phyloP scores from a whole-genome alignment of 2,797 vertebrate genomes.

The Ceyx erithaca region DNA sequence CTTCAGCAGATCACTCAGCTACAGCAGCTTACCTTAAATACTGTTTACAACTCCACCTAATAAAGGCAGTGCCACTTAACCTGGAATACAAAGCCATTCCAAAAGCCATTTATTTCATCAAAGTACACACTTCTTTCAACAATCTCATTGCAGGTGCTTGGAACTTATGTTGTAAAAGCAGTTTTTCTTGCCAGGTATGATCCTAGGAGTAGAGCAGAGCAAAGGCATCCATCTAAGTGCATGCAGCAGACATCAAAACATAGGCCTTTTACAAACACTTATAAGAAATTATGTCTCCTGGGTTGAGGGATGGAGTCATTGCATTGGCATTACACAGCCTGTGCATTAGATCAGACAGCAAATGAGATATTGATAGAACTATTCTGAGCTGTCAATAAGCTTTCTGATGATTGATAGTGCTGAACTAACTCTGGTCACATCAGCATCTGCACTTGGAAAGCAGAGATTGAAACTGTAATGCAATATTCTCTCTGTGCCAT shows the following conservation, averaged over 20 bases:
- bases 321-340: slow-evolving; percentile 54
- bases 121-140: slow-evolving; percentile 15
- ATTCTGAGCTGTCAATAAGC: slow-evolving; percentile 78
- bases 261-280: slow-evolving; percentile 38
- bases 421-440: slow-evolving; percentile 70
- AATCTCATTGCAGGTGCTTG: neutral
- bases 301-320: slow-evolving; percentile 57
- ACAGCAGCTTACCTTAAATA: neutral
- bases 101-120: neutral
- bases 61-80: neutral
- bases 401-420: slow-evolving; percentile 80
- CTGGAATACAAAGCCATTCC: neutral
- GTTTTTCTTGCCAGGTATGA: neutral
- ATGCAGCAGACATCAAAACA: slow-evolving; percentile 25
- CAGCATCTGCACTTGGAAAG: slow-evolving; percentile 67
- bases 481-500: slow-evolving; percentile 72
- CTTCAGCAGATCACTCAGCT: neutral
- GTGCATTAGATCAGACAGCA: slow-evolving; percentile 79
- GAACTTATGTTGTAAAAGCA: neutral
- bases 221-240: neutral
- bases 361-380: slow-evolving; percentile 85
- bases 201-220: neutral
- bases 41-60: neutral
- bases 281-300: slow-evolving; percentile 60
- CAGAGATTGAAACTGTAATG: slow-evolving; percentile 67